These are phyloP conservation scores for Kryptolebias marmoratus DNA, from an alignment of 2,113 vertebrate species.

Conservation along the genomic window DNA sequence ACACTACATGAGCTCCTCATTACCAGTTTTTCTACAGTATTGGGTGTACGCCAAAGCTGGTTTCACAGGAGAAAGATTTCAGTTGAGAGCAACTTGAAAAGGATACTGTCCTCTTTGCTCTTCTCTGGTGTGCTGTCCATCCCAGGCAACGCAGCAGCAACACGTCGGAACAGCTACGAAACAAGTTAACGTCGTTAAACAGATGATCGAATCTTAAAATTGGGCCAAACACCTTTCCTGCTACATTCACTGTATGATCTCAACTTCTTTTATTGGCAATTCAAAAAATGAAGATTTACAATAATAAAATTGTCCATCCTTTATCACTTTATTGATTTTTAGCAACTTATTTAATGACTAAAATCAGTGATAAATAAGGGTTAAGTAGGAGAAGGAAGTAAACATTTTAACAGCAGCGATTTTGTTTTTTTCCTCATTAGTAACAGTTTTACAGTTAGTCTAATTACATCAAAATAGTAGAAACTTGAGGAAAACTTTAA, in stretches of 20 bases:
- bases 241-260: background rate
- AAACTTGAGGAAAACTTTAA: too few species aligned
- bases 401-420: too few species aligned
- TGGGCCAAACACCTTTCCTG: background rate
- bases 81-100: conserved; percentile 48
- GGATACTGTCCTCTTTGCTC: conserved; percentile 93
- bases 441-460: too few species aligned
- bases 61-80: background rate
- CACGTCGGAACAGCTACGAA: conserved; percentile 87
- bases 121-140: conserved; percentile 90
- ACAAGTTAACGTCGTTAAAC: conserved; percentile 13
- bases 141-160: conserved; percentile 87
- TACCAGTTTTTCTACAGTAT: background rate
- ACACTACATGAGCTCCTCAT: background rate
- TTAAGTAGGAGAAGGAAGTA: too few species aligned
- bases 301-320: too few species aligned
- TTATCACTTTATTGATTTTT: background rate
- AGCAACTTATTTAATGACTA: background rate
- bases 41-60: background rate
- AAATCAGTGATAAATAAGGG: background rate
- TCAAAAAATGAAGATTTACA: too few species aligned
- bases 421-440: too few species aligned
- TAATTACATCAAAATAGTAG: too few species aligned
- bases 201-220: background rate
- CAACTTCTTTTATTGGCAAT: too few species aligned